Percentiles rank a stretch among this genome's conserved stretches.
These are phyloP conservation scores for Macrophya alboannulata DNA, from an alignment of 2,888 invertebrate genomes.

Conservation along the genomic window DNA sequence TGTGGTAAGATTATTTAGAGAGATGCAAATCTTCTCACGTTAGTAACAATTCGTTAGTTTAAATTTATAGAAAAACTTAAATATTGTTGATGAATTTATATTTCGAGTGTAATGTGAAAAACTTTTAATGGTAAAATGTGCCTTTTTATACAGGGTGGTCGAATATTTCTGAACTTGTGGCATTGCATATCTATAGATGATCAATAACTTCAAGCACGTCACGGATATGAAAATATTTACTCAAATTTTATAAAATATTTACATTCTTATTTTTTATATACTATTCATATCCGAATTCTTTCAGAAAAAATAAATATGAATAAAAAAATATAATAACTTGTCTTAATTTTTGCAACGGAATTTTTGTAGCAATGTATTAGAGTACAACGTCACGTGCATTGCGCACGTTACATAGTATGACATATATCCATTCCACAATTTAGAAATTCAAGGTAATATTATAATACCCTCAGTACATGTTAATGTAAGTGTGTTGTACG, in stretches of 20 bases:
- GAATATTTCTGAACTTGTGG: slow-evolving; percentile 16
- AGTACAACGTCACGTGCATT: not conserved
- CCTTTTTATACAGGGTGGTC: slow-evolving; percentile 31
- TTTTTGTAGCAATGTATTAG: not conserved
- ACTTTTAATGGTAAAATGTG: slow-evolving; percentile 11
- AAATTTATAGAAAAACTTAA: not conserved
- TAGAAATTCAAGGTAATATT: not conserved
- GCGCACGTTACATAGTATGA: not conserved
- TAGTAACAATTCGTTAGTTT: not conserved
- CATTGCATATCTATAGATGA: not conserved
- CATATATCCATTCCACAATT: not conserved
- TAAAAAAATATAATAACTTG: not conserved
- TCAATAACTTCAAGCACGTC: not conserved
- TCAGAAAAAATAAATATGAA: not conserved
- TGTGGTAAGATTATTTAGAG: not conserved
- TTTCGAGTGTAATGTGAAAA: not conserved
- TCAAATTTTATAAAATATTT: slow-evolving; percentile 22
- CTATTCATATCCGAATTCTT: not conserved
- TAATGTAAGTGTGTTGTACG: slow-evolving; percentile 1
- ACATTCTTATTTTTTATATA: slow-evolving; percentile 16
- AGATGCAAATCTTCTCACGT: not conserved
- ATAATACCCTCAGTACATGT: not conserved
- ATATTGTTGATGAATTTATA: not conserved
- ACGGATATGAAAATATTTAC: slow-evolving; percentile 4
- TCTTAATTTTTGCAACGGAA: not conserved